These are phyloP conservation scores for Verasper variegatus DNA, from an alignment of 2,113 vertebrate genomes.

Conservation along the genomic window DNA sequence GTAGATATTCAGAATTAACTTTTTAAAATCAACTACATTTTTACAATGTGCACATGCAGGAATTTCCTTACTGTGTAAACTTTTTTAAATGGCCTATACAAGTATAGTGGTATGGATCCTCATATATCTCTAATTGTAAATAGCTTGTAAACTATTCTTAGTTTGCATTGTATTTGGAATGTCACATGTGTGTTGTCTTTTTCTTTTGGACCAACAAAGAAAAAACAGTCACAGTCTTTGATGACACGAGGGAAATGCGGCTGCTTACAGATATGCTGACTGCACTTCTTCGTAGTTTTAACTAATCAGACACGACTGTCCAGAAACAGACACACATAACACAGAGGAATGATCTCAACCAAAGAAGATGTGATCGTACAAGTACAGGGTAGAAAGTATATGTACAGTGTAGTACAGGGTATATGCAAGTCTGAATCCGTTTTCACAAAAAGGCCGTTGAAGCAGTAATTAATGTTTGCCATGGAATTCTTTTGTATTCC, in stretches of 20 bases:
- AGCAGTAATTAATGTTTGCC: background rate
- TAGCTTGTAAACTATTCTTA: background rate
- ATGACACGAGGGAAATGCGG: background rate
- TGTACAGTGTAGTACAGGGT: background rate
- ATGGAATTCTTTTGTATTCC: background rate
- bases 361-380: background rate
- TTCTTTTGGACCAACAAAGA: slow-evolving; percentile 7
- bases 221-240: background rate
- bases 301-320: background rate
- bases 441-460: background rate
- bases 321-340: no score
- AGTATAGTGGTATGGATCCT: background rate
- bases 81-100: background rate
- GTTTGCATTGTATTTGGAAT: slow-evolving; percentile 4
- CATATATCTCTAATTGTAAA: background rate
- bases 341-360: background rate
- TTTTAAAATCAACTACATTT: background rate
- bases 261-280: background rate
- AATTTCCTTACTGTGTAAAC: background rate
- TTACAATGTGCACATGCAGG: background rate
- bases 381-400: no score
- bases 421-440: background rate
- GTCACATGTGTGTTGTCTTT: background rate
- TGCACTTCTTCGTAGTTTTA: background rate
- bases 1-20: background rate